These are phyloP conservation scores for Dicerorhinus sumatrensis DNA, from an alignment of 2,113 vertebrate species.

Conservation along the genomic window DNA sequence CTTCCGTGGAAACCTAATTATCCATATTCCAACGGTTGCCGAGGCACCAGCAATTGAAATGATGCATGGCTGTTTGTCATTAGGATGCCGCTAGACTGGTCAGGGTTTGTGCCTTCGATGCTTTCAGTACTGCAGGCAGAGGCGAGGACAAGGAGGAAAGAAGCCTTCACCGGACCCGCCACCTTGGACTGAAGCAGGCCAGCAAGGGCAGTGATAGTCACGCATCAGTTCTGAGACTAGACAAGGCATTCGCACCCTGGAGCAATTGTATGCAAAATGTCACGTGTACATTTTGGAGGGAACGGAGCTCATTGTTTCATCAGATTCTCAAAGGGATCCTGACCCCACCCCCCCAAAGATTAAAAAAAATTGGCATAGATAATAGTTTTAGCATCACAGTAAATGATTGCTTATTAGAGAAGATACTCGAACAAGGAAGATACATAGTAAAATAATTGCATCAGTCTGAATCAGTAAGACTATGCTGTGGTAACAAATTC, in stretches of 20 bases:
- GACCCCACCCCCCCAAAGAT: accelerated
- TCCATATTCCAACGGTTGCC: conserved; percentile 28
- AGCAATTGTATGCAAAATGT: background rate
- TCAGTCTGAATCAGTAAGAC: background rate
- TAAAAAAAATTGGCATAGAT: background rate
- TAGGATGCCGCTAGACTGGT: background rate
- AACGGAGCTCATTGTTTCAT: background rate
- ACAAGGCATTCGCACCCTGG: background rate
- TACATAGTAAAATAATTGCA: background rate
- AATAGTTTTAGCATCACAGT: background rate
- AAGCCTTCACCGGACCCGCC: background rate
- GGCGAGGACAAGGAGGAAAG: background rate
- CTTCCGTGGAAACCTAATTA: conserved; percentile 36
- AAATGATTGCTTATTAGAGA: conserved; percentile 16
- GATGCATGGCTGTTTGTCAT: conserved; percentile 46
- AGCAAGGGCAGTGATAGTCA: background rate
- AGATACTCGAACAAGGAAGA: background rate
- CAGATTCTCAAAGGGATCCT: background rate
- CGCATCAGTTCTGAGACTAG: background rate
- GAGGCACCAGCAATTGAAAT: background rate
- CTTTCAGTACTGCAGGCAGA: background rate
- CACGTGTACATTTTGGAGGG: background rate
- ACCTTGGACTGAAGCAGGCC: background rate
- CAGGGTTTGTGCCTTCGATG: background rate
- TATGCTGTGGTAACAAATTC: background rate